Base-by-base conservation (phyloP, 2,888 invertebrate genomes). In the Papilio demoleus region DNA sequence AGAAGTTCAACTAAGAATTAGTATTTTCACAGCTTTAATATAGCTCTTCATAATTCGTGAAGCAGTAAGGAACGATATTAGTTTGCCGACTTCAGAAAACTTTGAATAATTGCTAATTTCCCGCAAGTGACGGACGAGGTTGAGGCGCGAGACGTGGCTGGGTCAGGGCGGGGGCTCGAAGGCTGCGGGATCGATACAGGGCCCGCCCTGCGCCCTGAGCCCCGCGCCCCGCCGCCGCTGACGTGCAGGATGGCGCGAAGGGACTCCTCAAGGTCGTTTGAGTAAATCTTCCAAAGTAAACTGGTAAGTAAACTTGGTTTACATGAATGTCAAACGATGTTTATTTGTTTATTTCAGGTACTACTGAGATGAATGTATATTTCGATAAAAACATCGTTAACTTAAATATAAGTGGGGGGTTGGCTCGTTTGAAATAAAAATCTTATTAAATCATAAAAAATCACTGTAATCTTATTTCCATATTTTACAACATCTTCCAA, bases 31-130 rank as follows among this genome's bases (percentile, higher is more conserved):
- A 36, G 0, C 38, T 40, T 14, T 17, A 11, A 58, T 24, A 27
- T 4, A 17, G 5, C 2, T 50, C 22, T 50, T 36, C 31, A 36
- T 24, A 31, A 42, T 53, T 67, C 61, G 61, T 22, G 36, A 58
- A 62, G 8, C 42, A 40, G 22, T 34, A 36, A 63, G 36, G 24
- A 36, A 19, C 14, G 45, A 22, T 19, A 58, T 45, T 58, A 63
- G 53, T 34, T 42, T n/a, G 12, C 56, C 4, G 11, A 22, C 27
- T 42, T 31, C 45, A 42, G 5, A 40, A 17, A 42, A 40, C 50
- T 63, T 58, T 68, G 67, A 68, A 63, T 68, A 63, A 68, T 68
- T 62, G 58, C 45, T 63, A 58, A 68, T 68, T 68, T 63, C 45
- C 45, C 67, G 45, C 58, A 36, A 62, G 58, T 22, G 2, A 19